Evolutionary conservation across 2,797 vertebrate species (phyloP), one percentile per base, ranked within the genome.

Genomic region (Eulemur coronatus): DNA sequence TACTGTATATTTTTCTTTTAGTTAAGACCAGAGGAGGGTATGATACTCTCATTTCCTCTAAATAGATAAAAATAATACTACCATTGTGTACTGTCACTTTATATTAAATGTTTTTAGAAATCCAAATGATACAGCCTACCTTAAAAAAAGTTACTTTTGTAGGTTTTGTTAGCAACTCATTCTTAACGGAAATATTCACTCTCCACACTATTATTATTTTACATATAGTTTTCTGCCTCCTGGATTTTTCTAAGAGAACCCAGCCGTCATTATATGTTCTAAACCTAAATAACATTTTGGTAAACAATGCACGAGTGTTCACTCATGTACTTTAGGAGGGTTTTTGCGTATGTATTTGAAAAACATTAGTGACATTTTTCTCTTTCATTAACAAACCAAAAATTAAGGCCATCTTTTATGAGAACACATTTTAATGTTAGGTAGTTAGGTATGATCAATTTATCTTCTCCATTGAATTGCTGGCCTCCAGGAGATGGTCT

Each of bases 81-180:
- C 28, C 18, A 6, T 57, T 73, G 1, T 72, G 2, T 87, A 3
- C 20, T 93, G 4, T 48, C n/a, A 67, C 18, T 84, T 80, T 55
- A 76, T 38, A n/a, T 55, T 69, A 72, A 82, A 26, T 57, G 38
- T 70, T 96, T 97, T 76, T 84, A 92, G 93, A 82, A 91, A 85
- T 63, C 78, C 46, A 89, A 26, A 91, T 95, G 78, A 87, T 89
- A 46, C 1, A 10, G 18, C 89, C 94, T 76, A 13, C 63, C 75
- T 76, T 4, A 50, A 89, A 81, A 95, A 84, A 48, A 22, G 7
- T 73, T 84, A 75, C 15, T 48, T 95, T 63, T 28, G 30, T 33
- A 65, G 6, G 1, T 94, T 89, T 92, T 89, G 9, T 79, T 89
- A 89, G 61, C 76, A 94, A 3, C 35, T 43, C 59, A 20, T 67